These are phyloP conservation scores for Apamea crenata DNA, from an alignment of 2,888 invertebrate species.

Conservation along the genomic window DNA sequence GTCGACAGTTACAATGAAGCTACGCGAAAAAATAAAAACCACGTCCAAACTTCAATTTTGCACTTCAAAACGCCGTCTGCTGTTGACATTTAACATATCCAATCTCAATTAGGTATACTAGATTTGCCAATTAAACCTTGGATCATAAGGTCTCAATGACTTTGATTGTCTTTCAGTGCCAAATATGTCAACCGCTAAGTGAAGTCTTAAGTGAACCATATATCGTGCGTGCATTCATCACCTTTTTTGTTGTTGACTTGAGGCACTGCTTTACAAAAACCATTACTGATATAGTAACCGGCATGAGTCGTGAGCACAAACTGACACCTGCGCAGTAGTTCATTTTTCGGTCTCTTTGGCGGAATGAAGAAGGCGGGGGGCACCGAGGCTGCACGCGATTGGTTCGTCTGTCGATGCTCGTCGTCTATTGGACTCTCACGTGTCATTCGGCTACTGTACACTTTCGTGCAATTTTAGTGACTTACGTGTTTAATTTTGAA, in stretches of 20 bases:
- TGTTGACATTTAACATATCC: background rate
- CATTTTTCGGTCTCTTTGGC: no score
- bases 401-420: no score
- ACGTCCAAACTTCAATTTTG: background rate
- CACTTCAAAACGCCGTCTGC: background rate
- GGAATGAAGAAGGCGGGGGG: no score
- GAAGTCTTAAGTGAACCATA: background rate
- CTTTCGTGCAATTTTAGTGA: no score
- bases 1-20: background rate
- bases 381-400: no score
- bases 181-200: constrained; percentile 1
- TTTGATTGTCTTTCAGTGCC: constrained; percentile 1
- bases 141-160: background rate
- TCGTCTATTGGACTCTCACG: no score
- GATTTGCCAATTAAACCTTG: constrained; percentile 6
- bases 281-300: no score
- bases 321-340: no score
- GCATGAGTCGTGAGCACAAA: no score
- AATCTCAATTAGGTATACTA: background rate
- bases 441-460: no score
- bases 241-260: background rate
- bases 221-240: background rate
- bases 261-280: background rate
- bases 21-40: background rate
- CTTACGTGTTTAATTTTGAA: no score